Evolutionary conservation across 2,113 vertebrate species (phyloP), one percentile per base, ranked within the genome.

Genomic region (Muntiacus muntjak): DNA sequence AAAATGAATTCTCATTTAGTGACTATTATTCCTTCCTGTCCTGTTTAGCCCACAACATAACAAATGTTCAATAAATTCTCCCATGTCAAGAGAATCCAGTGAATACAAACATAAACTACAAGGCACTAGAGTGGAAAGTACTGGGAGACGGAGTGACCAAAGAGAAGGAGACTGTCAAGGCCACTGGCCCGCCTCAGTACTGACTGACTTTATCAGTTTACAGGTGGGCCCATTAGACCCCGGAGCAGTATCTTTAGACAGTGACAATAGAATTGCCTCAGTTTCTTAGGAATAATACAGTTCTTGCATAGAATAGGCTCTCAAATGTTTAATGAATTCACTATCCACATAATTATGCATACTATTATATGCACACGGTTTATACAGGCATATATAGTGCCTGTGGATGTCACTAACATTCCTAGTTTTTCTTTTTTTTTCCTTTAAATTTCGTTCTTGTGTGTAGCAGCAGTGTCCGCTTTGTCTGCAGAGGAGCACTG

Each of bases 311-410:
- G 91, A 87, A 3, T 7, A 84, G 36, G 40, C 26, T 71, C 19
- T 55, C n/a, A 92, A 43, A 45, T 92, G n/a, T 90, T 79, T 89
- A 52, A 52, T 90, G 45, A 90, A 45, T n/a, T 90, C 45, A 43
- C 28, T 36, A 62, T 14, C 5, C 23, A 52, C 23, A 16, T 94
- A 62, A 40, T 79, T 79, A 79, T 58, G 52, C 45, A 6, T 26
- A 40, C 52, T 43, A 0, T n/a, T 50, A 19, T 4, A 6, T 40
- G 57, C 11, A 76, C 50, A 78, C 1, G 0, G 76, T 2, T 64
- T 83, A 15, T 26, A 36, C 8, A 40, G 1, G 6, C 26, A 21
- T 6, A 7, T 12, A 12, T 30, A 5, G 10, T 40, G 81, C 28
- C 67, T 55, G 0, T 87, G 50, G 13, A 36, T 81, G 21, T 71